Conservation (phyloP, 1,140 invertebrate genomes). For the Patella vulgata region DNA sequence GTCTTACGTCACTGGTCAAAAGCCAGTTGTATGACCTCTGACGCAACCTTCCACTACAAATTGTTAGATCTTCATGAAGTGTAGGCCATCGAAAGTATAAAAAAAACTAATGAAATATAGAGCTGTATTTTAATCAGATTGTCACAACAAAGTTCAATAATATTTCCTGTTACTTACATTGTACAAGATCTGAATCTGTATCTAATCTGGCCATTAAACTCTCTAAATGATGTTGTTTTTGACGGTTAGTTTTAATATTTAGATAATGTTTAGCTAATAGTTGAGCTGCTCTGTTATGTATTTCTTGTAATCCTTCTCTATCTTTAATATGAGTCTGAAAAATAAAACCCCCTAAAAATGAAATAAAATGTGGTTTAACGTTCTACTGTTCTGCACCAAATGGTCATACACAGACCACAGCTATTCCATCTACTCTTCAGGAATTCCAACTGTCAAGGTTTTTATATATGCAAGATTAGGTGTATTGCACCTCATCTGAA, state of each 20-base stretch:
- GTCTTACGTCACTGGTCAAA: no score
- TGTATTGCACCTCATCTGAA: no score
- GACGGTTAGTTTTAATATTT: slow-evolving; percentile 37
- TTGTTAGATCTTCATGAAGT: no score
- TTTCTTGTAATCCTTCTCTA: slow-evolving; percentile 47
- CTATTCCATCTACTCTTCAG: neutral
- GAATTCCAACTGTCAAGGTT: no score
- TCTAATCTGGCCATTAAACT: slow-evolving; percentile 57
- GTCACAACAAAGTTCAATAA: no score
- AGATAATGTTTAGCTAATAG: slow-evolving; percentile 50
- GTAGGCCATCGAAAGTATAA: no score
- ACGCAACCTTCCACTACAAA: no score
- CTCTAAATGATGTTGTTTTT: slow-evolving; percentile 52
- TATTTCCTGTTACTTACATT: slow-evolving; percentile 61
- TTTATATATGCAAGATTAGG: no score
- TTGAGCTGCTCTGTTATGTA: slow-evolving; percentile 49
- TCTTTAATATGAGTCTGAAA: slow-evolving; percentile 43
- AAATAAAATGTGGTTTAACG: neutral
- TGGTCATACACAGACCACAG: neutral
- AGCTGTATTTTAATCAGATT: no score
- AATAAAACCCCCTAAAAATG: neutral
- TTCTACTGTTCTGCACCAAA: no score
- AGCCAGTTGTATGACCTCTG: no score
- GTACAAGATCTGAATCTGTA: slow-evolving; percentile 59
- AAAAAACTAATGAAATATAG: no score